phyloP scores from a whole-genome alignment of 2,113 vertebrate species.

The Elephantulus edwardii region DNA sequence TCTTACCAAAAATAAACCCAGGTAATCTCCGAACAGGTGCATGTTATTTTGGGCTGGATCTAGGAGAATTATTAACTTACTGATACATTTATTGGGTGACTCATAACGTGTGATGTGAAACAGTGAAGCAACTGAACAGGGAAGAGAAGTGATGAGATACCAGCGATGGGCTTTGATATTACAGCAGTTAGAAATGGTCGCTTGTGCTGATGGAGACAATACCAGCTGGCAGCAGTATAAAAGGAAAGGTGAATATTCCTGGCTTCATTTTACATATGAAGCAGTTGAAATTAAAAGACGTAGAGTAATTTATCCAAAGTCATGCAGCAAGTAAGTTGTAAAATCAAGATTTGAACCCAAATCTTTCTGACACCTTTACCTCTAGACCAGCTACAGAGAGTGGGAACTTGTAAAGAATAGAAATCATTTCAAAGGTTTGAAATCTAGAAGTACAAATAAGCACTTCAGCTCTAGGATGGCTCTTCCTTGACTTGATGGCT shows the following conservation, averaged over 20 bases:
- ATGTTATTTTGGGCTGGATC: background rate
- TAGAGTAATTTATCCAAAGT: background rate
- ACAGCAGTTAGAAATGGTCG: background rate
- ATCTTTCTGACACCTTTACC: background rate
- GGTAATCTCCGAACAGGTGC: conserved; percentile 17
- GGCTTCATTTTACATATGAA: background rate
- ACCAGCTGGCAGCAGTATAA: background rate
- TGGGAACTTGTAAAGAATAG: too few relatives aligned
- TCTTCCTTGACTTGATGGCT: too few relatives aligned
- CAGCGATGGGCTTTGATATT: background rate
- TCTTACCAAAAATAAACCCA: background rate
- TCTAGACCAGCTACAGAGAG: background rate
- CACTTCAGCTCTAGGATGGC: too few relatives aligned
- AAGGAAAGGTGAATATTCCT: background rate
- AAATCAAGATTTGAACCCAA: background rate
- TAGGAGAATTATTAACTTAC: conserved; percentile 32
- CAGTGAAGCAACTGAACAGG: background rate
- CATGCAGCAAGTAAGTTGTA: background rate
- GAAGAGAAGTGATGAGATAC: background rate
- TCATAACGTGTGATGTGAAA: background rate
- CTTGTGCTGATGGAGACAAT: background rate
- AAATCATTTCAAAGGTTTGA: too few relatives aligned
- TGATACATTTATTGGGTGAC: background rate
- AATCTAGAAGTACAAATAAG: too few relatives aligned
- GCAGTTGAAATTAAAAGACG: background rate